Evolutionary conservation across 2,888 invertebrate genomes (phyloP), one percentile per base, ranked within the genome.

Genomic region (Campoplex capitator): DNA sequence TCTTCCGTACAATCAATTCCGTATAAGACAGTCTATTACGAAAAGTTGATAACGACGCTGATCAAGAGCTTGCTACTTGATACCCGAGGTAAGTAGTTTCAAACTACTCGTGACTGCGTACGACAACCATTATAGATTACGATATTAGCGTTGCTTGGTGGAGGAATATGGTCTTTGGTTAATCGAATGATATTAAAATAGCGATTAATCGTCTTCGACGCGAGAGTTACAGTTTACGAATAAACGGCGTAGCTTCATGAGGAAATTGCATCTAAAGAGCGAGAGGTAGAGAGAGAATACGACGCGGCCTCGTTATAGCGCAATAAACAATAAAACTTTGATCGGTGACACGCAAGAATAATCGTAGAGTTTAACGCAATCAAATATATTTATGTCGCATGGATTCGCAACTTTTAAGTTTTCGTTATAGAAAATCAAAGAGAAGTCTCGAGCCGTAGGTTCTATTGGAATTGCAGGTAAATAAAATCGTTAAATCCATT

Each of bases 131-230:
- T 62, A 85, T 35, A 85, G 78, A 70, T 78, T 78, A 68, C 68
- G 67, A 70, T 28, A 65, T 75, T 58, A 23, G 45, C 3, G 42
- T 28, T 65, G 16, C 23, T 9, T 70, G 48, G 45, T 38, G 65
- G 42, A 56, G 38, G 32, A 42, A 54, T 79, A 83, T 74, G 35
- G 68, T 42, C 35, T 45, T 13, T 28, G 68, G 13, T 75, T 86
- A 38, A 86, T 83, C 75, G 79, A 79, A 76, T 54, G 83, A 65
- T 83, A 83, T 79, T 65, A 86, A 86, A 79, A 86, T 65, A 58
- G 54, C 56, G n/a, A 48, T 70, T 83, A 83, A 83, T 83, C 74
- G 56, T 75, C 35, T 23, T 68, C 28, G 74, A 54, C 54, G 68
- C 35, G 28, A 65, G 45, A 23, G 45, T 48, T 62, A 8, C 35